These are phyloP conservation scores for Sylvia borin DNA, from an alignment of 2,797 vertebrate genomes.

Conservation along the genomic window DNA sequence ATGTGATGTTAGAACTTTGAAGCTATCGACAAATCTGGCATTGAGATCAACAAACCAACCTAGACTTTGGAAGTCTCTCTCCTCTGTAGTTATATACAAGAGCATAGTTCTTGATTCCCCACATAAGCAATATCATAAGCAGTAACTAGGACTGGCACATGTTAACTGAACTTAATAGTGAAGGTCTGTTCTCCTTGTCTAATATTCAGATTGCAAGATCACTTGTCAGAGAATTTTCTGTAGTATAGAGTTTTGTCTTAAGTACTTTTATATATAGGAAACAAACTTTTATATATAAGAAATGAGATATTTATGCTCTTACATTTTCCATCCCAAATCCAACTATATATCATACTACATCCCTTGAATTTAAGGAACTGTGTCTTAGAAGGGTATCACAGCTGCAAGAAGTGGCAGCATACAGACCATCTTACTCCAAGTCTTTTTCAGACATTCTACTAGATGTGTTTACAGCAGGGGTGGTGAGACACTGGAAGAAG, in stretches of 20 bases:
- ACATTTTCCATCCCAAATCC: background rate
- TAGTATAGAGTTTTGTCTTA: background rate
- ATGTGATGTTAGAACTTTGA: background rate
- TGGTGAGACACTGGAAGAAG: background rate
- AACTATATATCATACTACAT: background rate
- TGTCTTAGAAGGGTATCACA: background rate
- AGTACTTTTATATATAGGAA: background rate
- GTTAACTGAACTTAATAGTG: background rate
- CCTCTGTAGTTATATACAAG: background rate
- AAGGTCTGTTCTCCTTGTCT: background rate
- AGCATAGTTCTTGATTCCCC: background rate
- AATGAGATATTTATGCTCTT: background rate
- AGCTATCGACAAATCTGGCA: background rate
- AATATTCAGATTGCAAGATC: background rate
- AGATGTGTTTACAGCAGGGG: background rate
- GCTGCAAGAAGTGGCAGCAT: background rate
- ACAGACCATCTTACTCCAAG: background rate
- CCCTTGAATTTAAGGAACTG: background rate
- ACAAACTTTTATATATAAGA: background rate
- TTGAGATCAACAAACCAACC: background rate
- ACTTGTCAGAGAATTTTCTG: background rate
- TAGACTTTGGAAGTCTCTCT: background rate
- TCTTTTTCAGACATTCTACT: background rate
- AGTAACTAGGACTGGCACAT: background rate
- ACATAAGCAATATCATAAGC: background rate